Conservation (phyloP, 2,113 vertebrate species). For the Holacanthus passer region DNA sequence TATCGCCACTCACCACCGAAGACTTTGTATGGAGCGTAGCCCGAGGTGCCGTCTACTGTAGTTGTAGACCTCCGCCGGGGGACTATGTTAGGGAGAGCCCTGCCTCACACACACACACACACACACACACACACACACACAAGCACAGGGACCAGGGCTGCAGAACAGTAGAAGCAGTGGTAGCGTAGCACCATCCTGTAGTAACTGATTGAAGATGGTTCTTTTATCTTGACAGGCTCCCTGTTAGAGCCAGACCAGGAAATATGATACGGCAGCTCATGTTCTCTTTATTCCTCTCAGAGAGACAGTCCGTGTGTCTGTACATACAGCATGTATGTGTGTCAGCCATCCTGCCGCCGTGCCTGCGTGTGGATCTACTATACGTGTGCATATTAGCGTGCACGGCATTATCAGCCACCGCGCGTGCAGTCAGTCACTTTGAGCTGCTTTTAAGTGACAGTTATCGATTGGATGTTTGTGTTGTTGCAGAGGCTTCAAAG, state of each 20-base stretch:
- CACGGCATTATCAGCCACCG: slow-evolving; percentile 53
- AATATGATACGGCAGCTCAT: slow-evolving; percentile 76
- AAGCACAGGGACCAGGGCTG: neutral
- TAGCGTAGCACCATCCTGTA: slow-evolving; percentile 51
- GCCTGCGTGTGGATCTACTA: neutral
- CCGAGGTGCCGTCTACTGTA: slow-evolving; percentile 58
- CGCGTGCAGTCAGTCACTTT: slow-evolving; percentile 64
- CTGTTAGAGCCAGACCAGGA: slow-evolving; percentile 72
- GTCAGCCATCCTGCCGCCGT: neutral
- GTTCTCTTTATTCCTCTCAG: slow-evolving; percentile 66
- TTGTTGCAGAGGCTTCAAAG: slow-evolving; percentile 71
- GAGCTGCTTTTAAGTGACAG: slow-evolving; percentile 79
- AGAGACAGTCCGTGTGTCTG: slow-evolving; percentile 31
- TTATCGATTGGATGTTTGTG: slow-evolving; percentile 73
- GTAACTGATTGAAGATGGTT: slow-evolving; percentile 72
- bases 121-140: slow-evolving; percentile 6
- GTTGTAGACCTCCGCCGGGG: slow-evolving; percentile 39
- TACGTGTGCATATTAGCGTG: slow-evolving; percentile 36
- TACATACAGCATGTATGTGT: slow-evolving; percentile 12
- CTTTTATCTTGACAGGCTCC: slow-evolving; percentile 78
- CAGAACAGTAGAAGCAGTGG: slow-evolving; percentile 17
- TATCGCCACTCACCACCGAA: slow-evolving; percentile 70
- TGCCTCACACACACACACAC: slow-evolving; percentile 25
- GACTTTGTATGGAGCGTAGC: slow-evolving; percentile 65
- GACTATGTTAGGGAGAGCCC: slow-evolving; percentile 19